phyloP scores from a whole-genome alignment of 2,113 vertebrate species.

The Pachyramphus minor region DNA sequence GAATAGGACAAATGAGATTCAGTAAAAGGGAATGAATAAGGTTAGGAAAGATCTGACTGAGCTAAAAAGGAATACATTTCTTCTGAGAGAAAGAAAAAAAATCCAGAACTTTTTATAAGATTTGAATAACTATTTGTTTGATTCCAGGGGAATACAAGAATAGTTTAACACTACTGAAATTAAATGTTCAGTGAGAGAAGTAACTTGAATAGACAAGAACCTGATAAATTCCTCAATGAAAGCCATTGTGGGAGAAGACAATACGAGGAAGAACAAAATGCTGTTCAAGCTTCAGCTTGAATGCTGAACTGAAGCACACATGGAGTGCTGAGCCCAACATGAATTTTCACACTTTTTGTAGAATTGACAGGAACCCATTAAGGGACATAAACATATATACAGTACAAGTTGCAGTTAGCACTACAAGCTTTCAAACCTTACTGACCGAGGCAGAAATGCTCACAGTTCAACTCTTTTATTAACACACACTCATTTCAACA shows the following conservation, averaged over 20 bases:
- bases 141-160: background rate
- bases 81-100: background rate
- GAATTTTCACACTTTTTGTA: background rate
- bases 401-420: background rate
- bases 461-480: background rate
- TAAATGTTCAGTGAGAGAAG: background rate
- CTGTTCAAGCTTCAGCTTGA: background rate
- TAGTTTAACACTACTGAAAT: background rate
- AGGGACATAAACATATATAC: background rate
- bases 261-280: background rate
- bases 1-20: background rate
- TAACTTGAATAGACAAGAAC: background rate
- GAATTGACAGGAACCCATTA: background rate
- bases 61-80: background rate
- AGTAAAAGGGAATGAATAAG: background rate
- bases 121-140: background rate
- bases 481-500: background rate
- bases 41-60: background rate
- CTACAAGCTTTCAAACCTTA: background rate
- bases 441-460: background rate
- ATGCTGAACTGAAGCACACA: background rate
- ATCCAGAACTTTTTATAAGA: background rate
- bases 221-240: background rate
- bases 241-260: background rate
- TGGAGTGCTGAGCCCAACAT: background rate